phyloP scores from a whole-genome alignment of 2,888 invertebrate genomes.

The Nesidiocoris tenuis region DNA sequence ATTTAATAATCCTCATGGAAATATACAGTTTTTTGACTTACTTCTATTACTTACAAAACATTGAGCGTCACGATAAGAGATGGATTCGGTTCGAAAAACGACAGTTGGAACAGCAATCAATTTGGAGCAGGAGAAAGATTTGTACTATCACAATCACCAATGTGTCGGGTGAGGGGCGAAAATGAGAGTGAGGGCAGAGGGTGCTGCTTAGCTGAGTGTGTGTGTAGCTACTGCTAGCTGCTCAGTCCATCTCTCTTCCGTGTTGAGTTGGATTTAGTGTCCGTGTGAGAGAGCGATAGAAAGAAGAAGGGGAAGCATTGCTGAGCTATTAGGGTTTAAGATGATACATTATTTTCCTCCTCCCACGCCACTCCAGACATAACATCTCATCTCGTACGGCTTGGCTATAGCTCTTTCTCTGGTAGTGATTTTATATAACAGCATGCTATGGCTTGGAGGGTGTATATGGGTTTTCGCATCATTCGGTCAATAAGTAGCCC shows the following conservation, averaged over 20 bases:
- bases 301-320: background rate
- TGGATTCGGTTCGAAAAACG: background rate
- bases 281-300: background rate
- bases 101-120: background rate
- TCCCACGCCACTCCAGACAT: background rate
- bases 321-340: constrained; percentile 16
- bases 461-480: constrained; percentile 41
- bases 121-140: background rate
- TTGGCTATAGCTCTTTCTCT: background rate
- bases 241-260: too few relatives aligned
- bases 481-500: constrained; percentile 44
- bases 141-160: background rate
- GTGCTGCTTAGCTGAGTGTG: background rate
- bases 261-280: background rate
- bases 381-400: background rate
- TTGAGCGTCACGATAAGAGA: too few relatives aligned
- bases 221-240: too few relatives aligned
- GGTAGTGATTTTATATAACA: background rate
- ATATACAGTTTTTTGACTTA: too few relatives aligned
- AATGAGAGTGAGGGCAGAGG: background rate
- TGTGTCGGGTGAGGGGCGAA: background rate
- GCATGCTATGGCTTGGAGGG: background rate
- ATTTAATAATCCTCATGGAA: too few relatives aligned
- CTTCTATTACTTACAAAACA: too few relatives aligned
- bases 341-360: constrained; percentile 6